These are phyloP conservation scores for Monopis laevigella DNA, from an alignment of 2,888 invertebrate genomes.

Conservation along the genomic window DNA sequence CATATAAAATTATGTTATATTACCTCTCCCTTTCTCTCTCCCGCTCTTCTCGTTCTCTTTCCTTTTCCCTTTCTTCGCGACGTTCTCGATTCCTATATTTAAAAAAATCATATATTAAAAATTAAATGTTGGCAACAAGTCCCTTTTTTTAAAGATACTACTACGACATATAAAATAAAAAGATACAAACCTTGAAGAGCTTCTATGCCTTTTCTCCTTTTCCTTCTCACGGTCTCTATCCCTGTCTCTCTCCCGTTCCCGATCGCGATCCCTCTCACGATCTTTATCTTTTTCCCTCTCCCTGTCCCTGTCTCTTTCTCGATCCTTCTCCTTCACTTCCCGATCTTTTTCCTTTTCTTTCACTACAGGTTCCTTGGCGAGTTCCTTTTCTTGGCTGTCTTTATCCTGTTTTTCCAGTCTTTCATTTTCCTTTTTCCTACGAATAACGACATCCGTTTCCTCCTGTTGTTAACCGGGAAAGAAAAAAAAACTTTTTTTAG, in stretches of 20 bases:
- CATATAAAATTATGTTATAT: constrained; percentile 21
- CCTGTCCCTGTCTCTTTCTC: constrained; percentile 37
- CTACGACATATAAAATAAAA: not conserved
- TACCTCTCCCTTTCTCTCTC: constrained; percentile 71
- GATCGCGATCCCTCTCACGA: constrained; percentile 53
- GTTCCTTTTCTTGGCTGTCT: constrained; percentile 31
- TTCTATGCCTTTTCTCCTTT: constrained; percentile 31
- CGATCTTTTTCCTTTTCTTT: constrained; percentile 24
- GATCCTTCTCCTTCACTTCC: constrained; percentile 28
- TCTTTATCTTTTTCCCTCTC: constrained; percentile 23
- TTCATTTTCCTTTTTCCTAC: constrained; percentile 42
- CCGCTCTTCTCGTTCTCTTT: constrained; percentile 38
- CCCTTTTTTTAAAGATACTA: not conserved
- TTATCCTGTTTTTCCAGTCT: constrained; percentile 41
- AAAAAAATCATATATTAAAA: not conserved
- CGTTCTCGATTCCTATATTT: constrained; percentile 2
- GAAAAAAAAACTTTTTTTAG: too few species aligned
- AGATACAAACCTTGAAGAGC: constrained; percentile 28
- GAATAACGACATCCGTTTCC: constrained; percentile 70
- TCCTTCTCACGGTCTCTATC: constrained; percentile 27
- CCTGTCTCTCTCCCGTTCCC: constrained; percentile 33
- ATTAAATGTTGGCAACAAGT: not conserved
- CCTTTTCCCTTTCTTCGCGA: constrained; percentile 27
- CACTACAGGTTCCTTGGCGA: constrained; percentile 24
- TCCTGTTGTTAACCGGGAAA: constrained; percentile 58